These are phyloP conservation scores for Lepidurus apus DNA, from an alignment of 1,140 invertebrate genomes.

Conservation along the genomic window DNA sequence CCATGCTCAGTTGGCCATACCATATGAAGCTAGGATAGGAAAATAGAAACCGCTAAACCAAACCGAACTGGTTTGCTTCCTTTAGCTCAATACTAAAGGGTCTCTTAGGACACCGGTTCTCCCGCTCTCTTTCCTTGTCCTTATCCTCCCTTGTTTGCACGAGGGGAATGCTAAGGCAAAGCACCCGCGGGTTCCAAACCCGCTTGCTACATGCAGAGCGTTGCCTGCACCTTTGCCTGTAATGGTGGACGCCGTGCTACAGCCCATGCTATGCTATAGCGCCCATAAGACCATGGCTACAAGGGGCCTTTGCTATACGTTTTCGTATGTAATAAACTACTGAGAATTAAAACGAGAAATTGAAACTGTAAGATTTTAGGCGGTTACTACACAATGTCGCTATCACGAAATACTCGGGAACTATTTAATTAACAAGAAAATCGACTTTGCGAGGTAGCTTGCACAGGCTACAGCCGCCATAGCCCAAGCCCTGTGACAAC, in stretches of 20 bases:
- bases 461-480: constrained; percentile 12
- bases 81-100: background rate
- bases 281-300: constrained; percentile 9
- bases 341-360: background rate
- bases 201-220: background rate
- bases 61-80: background rate
- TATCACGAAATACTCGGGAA: constrained; percentile 15
- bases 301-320: constrained; percentile 13
- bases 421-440: constrained; percentile 6
- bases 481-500: constrained; percentile 11
- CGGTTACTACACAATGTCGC: constrained; percentile 7
- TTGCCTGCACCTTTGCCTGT: constrained; percentile 1
- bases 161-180: background rate
- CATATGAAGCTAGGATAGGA: background rate
- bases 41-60: background rate
- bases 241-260: constrained; percentile 17
- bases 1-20: constrained; percentile 12
- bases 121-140: constrained; percentile 17
- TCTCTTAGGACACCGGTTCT: background rate
- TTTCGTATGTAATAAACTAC: constrained; percentile 8
- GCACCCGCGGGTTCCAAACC: background rate
- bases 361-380: constrained; percentile 1
- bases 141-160: background rate
- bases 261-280: constrained; percentile 18
- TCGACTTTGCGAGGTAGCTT: constrained; percentile 13